phyloP scores from a whole-genome alignment of 2,888 invertebrate genomes.

The Drosophila merina region DNA sequence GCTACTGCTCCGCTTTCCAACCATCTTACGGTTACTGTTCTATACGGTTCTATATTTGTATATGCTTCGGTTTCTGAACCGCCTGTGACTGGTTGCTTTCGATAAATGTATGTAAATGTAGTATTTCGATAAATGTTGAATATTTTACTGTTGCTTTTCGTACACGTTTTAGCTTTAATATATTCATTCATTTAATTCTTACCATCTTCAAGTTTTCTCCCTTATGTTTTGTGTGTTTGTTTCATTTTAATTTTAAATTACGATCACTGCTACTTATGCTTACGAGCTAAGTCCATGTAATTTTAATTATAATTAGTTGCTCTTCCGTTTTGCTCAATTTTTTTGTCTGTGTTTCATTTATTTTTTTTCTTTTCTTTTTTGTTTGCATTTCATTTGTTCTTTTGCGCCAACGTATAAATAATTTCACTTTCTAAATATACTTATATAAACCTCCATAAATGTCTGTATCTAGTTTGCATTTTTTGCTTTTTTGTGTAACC shows the following conservation, averaged over 20 bases:
- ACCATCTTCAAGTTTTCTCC: constrained; percentile 42
- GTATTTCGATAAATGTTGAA: constrained; percentile 48
- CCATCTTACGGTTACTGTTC: constrained; percentile 20
- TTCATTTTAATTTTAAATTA: constrained; percentile 77
- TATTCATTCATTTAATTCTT: constrained; percentile 45
- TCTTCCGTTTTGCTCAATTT: constrained; percentile 48
- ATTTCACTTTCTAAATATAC: constrained; percentile 77
- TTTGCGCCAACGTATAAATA: constrained; percentile 77
- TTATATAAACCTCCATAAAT: constrained; percentile 72
- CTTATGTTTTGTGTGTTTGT: constrained; percentile 32
- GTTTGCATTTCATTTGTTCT: constrained; percentile 54
- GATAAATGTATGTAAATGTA: constrained; percentile 46
- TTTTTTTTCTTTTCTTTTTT: constrained; percentile 12
- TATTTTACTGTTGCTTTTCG: constrained; percentile 73
- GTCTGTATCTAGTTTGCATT: constrained; percentile 44
- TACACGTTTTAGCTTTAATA: constrained; percentile 72
- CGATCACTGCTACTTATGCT: constrained; percentile 79
- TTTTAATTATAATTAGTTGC: constrained; percentile 72
- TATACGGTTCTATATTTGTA: background rate
- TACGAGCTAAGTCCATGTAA: constrained; percentile 73
- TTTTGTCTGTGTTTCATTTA: constrained; percentile 23
- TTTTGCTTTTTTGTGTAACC: constrained; percentile 33
- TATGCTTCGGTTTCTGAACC: constrained; percentile 17
- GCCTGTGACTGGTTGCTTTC: constrained; percentile 30
- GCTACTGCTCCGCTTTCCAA: constrained; percentile 2